These are phyloP conservation scores for Ischnura elegans DNA, from an alignment of 2,888 invertebrate species.

Conservation along the genomic window DNA sequence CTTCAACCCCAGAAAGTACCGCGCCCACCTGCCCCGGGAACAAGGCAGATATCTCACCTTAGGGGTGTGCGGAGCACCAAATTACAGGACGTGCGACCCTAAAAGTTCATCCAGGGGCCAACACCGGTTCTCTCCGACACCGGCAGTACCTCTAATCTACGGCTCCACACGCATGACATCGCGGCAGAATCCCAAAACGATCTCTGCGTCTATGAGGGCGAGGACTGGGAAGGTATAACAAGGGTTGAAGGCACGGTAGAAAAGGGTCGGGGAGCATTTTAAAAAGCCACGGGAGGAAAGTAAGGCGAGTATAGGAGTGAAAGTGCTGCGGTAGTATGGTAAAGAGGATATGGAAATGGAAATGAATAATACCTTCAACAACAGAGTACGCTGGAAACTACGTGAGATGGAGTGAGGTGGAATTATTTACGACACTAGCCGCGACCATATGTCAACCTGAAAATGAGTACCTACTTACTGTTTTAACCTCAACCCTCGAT, in stretches of 20 bases:
- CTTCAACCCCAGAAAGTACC: not conserved
- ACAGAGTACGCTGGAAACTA: not conserved
- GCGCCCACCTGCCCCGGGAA: not conserved
- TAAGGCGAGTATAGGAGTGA: not conserved
- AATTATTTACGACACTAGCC: not conserved
- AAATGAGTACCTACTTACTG: too few relatives aligned
- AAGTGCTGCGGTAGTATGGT: not conserved
- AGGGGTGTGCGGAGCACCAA: not conserved
- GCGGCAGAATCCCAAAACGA: not conserved
- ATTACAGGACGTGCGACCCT: not conserved
- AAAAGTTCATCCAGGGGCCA: too few relatives aligned
- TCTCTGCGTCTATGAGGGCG: too few relatives aligned
- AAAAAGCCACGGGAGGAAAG: not conserved
- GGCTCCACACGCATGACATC: not conserved
- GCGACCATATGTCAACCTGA: too few relatives aligned
- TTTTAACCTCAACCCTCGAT: too few relatives aligned
- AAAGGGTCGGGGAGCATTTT: not conserved
- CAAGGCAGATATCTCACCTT: conserved; percentile 41
- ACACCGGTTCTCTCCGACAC: not conserved
- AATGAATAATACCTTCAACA: too few relatives aligned
- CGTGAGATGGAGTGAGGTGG: not conserved
- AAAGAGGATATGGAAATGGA: not conserved
- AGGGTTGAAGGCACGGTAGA: not conserved
- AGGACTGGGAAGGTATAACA: not conserved
- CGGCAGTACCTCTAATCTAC: conserved; percentile 49